phyloP scores from a whole-genome alignment of 1,140 invertebrate genomes.

The Hyphantria cunea region DNA sequence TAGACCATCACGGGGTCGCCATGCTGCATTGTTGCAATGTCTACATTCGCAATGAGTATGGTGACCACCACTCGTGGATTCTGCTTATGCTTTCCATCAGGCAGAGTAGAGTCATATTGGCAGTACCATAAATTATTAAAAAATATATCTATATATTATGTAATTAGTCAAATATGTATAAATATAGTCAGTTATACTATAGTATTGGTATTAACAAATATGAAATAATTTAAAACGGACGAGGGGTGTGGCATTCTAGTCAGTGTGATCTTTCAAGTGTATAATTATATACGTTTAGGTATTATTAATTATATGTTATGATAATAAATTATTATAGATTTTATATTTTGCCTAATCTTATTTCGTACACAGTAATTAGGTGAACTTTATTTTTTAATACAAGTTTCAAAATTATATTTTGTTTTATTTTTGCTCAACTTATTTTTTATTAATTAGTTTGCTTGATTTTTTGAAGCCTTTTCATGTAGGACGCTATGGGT shows the following conservation, averaged over 20 bases:
- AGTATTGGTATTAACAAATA: not conserved
- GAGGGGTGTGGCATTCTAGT: slow-evolving; percentile 79
- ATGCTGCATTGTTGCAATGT: too few relatives aligned
- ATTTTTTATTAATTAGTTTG: not conserved
- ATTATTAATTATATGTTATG: slow-evolving; percentile 46
- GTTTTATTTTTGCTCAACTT: slow-evolving; percentile 13
- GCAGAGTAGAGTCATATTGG: too few relatives aligned
- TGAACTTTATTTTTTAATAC: slow-evolving; percentile 39
- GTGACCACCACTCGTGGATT: too few relatives aligned
- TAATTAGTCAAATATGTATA: not conserved
- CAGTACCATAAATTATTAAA: too few relatives aligned
- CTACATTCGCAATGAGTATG: too few relatives aligned
- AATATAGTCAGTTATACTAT: slow-evolving; percentile 9
- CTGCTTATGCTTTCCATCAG: too few relatives aligned
- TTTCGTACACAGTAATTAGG: slow-evolving; percentile 12
- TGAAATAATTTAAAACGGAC: slow-evolving; percentile 51
- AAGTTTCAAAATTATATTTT: slow-evolving; percentile 27
- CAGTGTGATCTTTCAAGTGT: slow-evolving; percentile 76
- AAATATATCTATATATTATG: too few relatives aligned
- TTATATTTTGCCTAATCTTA: slow-evolving; percentile 34
- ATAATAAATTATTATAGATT: slow-evolving; percentile 41
- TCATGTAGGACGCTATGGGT: too few relatives aligned
- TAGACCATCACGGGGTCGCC: too few relatives aligned
- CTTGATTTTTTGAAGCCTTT: too few relatives aligned
- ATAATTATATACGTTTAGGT: slow-evolving; percentile 23